phyloP scores from a whole-genome alignment of 1,140 invertebrate species.

The Eurosta solidaginis region DNA sequence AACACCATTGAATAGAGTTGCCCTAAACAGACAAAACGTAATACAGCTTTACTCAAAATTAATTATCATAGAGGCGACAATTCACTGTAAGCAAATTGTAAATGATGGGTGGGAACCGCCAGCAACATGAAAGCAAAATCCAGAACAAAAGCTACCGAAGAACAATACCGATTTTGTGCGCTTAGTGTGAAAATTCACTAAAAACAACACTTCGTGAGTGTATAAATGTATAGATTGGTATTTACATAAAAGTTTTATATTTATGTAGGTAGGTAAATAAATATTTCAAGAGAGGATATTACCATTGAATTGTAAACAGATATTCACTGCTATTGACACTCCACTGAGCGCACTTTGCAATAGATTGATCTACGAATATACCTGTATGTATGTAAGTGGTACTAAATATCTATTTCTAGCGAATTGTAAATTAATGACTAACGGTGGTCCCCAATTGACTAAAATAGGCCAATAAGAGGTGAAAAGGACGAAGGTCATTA shows the following conservation, averaged over 20 bases:
- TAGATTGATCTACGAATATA: neutral
- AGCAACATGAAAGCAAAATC: neutral
- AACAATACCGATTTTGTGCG: neutral
- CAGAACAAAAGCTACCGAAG: neutral
- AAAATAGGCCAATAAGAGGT: constrained; percentile 19
- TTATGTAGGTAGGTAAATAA: neutral
- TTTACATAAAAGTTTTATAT: neutral
- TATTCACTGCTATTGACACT: neutral
- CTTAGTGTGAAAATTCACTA: neutral
- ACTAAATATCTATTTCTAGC: constrained; percentile 4
- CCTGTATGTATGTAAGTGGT: no score
- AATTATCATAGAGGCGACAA: neutral
- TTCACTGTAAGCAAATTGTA: neutral
- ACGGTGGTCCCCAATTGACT: constrained; percentile 5
- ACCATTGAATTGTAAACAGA: neutral
- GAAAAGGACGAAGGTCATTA: neutral
- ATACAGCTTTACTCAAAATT: neutral
- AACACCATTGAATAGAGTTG: neutral
- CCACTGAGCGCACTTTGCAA: neutral
- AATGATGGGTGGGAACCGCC: neutral
- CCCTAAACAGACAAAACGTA: neutral
- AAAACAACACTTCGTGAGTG: neutral
- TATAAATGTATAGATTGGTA: neutral
- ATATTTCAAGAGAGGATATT: neutral
- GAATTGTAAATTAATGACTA: constrained; percentile 3